These are phyloP conservation scores for Amphiprion percula DNA, from an alignment of 2,113 vertebrate species.

Conservation along the genomic window DNA sequence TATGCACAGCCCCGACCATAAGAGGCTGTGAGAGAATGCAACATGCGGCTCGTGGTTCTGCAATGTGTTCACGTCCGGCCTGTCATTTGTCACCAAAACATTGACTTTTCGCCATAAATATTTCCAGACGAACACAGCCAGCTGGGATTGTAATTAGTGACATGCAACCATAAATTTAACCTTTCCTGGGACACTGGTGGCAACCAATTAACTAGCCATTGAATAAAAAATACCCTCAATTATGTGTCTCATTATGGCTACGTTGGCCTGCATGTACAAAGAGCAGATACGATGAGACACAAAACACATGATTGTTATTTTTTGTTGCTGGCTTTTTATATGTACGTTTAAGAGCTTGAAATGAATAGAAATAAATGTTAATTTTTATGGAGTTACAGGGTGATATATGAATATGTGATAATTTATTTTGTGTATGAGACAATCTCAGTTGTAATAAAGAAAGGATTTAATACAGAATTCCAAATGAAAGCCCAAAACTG, in stretches of 20 bases:
- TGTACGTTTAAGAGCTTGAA: conserved; percentile 23
- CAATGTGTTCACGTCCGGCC: conserved; percentile 74
- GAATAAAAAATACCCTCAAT: conserved; percentile 86
- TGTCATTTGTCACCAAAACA: conserved; percentile 86
- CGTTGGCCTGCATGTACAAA: conserved; percentile 79
- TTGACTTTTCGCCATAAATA: conserved; percentile 84
- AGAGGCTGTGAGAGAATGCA: conserved; percentile 63
- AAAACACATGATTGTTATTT: conserved; percentile 19
- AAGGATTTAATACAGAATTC: conserved; percentile 46
- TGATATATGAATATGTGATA: conserved; percentile 3
- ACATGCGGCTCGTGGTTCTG: conserved; percentile 59
- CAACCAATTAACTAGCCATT: conserved; percentile 87
- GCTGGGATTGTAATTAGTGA: conserved; percentile 87
- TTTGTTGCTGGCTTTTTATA: conserved; percentile 14
- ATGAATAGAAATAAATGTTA: not conserved
- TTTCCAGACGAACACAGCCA: conserved; percentile 87
- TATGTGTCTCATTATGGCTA: conserved; percentile 87
- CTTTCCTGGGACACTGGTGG: conserved; percentile 85
- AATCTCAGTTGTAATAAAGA: conserved; percentile 26
- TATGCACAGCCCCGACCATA: conserved; percentile 69
- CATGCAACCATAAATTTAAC: conserved; percentile 87
- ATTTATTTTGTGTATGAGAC: conserved; percentile 1
- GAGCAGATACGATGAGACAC: conserved; percentile 63
- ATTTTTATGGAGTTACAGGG: not conserved
- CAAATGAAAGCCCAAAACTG: conserved; percentile 59